Conservation (phyloP, 2,113 vertebrate genomes). For the Rhinogobius similis region DNA sequence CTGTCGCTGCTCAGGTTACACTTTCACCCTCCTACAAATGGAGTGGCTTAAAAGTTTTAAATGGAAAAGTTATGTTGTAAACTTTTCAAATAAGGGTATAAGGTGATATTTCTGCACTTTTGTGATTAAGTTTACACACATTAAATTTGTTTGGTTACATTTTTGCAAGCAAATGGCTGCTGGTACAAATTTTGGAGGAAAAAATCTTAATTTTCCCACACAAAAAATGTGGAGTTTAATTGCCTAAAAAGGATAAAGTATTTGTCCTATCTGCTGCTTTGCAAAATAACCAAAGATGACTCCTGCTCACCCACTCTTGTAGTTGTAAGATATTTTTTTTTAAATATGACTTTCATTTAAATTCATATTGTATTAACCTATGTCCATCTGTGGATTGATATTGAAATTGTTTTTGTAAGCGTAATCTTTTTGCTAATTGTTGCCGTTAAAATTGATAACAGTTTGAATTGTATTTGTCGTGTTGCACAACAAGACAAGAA, state of each 20-base stretch:
- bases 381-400: background rate
- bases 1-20: conserved; percentile 66
- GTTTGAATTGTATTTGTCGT: conserved; percentile 47
- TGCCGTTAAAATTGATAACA: too few relatives aligned
- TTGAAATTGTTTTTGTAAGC: background rate
- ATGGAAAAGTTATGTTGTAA: too few relatives aligned
- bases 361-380: background rate
- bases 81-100: too few relatives aligned
- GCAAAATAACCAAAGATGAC: background rate
- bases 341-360: background rate
- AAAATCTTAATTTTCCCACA: background rate
- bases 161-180: background rate
- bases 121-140: too few relatives aligned
- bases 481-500: conserved; percentile 66
- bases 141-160: too few relatives aligned
- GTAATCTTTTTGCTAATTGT: too few relatives aligned
- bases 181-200: background rate
- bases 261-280: background rate
- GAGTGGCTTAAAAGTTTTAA: too few relatives aligned
- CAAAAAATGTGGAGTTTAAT: background rate
- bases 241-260: background rate
- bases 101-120: too few relatives aligned
- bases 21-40: conserved; percentile 42
- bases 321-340: background rate
- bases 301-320: background rate